Percentiles rank a stretch among this genome's conserved stretches.
These are phyloP conservation scores for Auanema sp. DNA, from an alignment of 2,888 invertebrate genomes.

Conservation along the genomic window DNA sequence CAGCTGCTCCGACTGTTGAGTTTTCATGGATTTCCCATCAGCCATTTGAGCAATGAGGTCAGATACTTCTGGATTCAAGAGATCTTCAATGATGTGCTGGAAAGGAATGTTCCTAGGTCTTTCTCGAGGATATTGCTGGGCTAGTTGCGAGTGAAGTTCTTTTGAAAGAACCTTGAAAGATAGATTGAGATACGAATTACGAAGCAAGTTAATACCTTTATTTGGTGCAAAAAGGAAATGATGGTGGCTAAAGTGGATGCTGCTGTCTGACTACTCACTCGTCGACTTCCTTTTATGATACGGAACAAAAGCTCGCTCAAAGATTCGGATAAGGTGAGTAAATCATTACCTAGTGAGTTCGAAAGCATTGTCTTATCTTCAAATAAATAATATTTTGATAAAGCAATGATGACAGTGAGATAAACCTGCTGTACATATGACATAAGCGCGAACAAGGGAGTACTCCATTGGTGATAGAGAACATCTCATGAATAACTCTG, in stretches of 20 bases:
- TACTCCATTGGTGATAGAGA: conserved; percentile 36
- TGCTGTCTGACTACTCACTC: conserved; percentile 25
- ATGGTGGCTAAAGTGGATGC: conserved; percentile 19
- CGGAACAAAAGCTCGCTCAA: conserved; percentile 43
- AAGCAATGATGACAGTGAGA: not conserved
- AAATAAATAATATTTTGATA: conserved; percentile 1
- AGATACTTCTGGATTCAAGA: conserved; percentile 45
- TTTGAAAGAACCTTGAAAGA: conserved; percentile 15
- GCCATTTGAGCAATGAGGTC: conserved; percentile 25
- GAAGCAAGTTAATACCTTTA: conserved; percentile 23
- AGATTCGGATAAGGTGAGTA: conserved; percentile 29
- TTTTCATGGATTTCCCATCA: not conserved
- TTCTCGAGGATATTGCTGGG: conserved; percentile 24
- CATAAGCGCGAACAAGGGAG: conserved; percentile 32
- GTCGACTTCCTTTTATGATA: conserved; percentile 37
- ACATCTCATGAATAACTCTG: conserved; percentile 27
- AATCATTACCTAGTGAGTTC: conserved; percentile 30
- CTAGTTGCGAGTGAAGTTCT: conserved; percentile 19
- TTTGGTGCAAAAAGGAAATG: conserved; percentile 27
- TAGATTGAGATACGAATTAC: not conserved
- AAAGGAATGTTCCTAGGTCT: conserved; percentile 21
- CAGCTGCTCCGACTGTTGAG: not conserved
- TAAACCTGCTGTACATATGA: conserved; percentile 32
- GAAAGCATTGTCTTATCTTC: conserved; percentile 34
- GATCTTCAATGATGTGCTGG: conserved; percentile 36